phyloP scores from a whole-genome alignment of 2,113 vertebrate genomes.

The Campylorhamphus procurvoides region DNA sequence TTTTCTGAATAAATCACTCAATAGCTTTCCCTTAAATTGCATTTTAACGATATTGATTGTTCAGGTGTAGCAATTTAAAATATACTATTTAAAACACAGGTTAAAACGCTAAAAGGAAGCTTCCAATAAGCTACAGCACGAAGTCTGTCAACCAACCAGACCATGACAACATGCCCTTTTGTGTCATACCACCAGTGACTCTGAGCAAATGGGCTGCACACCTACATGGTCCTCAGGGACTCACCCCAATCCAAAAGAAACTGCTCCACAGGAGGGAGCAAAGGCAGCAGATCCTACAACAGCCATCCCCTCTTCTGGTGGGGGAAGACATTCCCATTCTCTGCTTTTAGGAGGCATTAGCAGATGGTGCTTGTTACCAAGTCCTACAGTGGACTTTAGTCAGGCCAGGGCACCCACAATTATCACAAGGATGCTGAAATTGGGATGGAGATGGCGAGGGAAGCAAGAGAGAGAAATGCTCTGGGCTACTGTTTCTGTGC shows the following conservation, averaged over 20 bases:
- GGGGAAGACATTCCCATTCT: not conserved
- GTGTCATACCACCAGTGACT: accelerated
- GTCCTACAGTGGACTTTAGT: not conserved
- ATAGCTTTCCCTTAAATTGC: not conserved
- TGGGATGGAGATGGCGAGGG: not conserved
- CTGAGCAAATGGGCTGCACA: not conserved
- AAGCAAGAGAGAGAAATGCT: not conserved
- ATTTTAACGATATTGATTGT: not conserved
- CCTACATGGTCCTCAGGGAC: not conserved
- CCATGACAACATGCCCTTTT: not conserved
- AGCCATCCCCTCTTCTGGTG: not conserved
- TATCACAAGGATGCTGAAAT: not conserved
- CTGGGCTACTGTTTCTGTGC: not conserved
- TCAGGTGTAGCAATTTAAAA: not conserved
- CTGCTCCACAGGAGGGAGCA: not conserved
- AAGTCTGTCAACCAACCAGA: not conserved
- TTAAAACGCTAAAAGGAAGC: not conserved
- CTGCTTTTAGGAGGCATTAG: not conserved
- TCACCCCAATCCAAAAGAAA: not conserved
- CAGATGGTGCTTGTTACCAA: not conserved
- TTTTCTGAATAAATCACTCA: not conserved
- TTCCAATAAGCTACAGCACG: not conserved
- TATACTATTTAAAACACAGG: not conserved
- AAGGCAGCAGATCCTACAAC: not conserved
- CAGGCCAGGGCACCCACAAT: not conserved